phyloP scores from a whole-genome alignment of 2,888 invertebrate genomes.

The Sphecodes monilicornis region DNA sequence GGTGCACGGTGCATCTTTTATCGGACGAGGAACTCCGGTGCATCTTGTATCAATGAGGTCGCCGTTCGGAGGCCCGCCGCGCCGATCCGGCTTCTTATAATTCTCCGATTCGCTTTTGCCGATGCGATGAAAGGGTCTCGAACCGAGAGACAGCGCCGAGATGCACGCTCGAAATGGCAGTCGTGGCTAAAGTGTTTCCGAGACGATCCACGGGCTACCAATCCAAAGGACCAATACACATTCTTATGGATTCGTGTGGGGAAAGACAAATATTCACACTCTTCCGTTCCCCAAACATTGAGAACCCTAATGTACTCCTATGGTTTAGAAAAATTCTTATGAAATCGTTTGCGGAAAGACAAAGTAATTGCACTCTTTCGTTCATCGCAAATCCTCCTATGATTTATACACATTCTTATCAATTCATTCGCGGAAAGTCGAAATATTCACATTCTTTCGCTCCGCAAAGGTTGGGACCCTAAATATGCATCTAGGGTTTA shows the following conservation, averaged over 20 bases:
- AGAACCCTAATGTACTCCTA: not conserved
- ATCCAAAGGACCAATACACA: not conserved
- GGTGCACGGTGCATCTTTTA: constrained; percentile 59
- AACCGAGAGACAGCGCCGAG: not conserved
- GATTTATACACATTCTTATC: too few species aligned
- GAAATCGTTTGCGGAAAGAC: not conserved
- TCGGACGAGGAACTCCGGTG: constrained; percentile 49
- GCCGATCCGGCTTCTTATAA: constrained; percentile 27
- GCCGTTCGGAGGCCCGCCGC: constrained; percentile 55
- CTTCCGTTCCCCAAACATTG: not conserved
- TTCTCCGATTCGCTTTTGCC: constrained; percentile 23
- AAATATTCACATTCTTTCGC: too few species aligned
- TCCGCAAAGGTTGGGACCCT: not conserved
- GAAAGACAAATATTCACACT: not conserved
- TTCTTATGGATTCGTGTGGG: not conserved
- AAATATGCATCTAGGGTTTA: too few species aligned
- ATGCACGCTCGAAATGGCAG: constrained; percentile 1
- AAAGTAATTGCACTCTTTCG: too few species aligned
- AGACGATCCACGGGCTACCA: not conserved
- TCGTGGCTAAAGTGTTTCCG: not conserved
- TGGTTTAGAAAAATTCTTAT: not conserved
- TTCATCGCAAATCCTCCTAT: too few species aligned
- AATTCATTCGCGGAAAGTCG: too few species aligned
- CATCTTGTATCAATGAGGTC: constrained; percentile 62
- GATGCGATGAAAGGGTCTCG: not conserved